phyloP scores from a whole-genome alignment of 2,113 vertebrate genomes.

The Pleuronectes platessa region DNA sequence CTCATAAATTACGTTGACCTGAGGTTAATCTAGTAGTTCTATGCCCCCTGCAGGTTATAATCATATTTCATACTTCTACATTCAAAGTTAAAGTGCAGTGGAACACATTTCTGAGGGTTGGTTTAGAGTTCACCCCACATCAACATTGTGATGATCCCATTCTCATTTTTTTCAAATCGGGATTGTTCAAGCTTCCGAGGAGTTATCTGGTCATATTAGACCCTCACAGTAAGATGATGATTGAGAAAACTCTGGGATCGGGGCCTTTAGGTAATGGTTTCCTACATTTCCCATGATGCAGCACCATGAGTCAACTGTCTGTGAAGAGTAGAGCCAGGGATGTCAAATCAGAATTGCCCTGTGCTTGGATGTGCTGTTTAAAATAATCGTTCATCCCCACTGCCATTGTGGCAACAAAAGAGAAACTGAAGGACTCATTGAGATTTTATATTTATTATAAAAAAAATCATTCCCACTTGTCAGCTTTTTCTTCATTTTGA shows the following conservation, averaged over 20 bases:
- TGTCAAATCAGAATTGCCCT: too few species aligned
- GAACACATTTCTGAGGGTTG: background rate
- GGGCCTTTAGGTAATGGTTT: background rate
- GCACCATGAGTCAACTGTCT: background rate
- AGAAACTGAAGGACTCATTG: too few species aligned
- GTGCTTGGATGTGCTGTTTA: too few species aligned
- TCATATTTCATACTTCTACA: slow-evolving; percentile 43
- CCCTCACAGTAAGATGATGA: background rate
- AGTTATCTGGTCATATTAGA: background rate
- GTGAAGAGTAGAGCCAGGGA: too few species aligned
- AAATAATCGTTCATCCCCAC: too few species aligned
- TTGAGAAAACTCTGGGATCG: background rate
- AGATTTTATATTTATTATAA: too few species aligned
- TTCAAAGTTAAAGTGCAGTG: background rate
- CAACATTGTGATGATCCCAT: background rate
- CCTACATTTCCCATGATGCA: slow-evolving; percentile 3
- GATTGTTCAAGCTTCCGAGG: background rate
- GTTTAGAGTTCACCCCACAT: background rate
- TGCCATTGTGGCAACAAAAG: too few species aligned
- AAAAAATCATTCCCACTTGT: too few species aligned
- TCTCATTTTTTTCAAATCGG: background rate
- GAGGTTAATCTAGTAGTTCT: slow-evolving; percentile 73
- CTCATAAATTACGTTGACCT: slow-evolving; percentile 71
- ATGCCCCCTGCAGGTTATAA: slow-evolving; percentile 66
- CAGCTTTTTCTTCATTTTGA: too few species aligned